Conservation (phyloP, 2,888 invertebrate species). For the Cancer borealis region DNA sequence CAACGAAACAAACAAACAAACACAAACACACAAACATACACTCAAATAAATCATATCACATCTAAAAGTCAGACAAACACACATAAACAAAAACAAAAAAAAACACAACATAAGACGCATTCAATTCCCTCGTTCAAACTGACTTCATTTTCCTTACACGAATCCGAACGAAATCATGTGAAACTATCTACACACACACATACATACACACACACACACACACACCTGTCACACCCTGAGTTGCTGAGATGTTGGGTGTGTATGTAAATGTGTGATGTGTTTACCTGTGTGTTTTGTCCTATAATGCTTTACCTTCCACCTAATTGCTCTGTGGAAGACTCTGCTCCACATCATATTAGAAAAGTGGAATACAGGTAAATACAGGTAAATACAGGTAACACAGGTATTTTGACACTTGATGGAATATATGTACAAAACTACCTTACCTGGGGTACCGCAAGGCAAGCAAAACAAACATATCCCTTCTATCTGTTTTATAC, state of each 20-base stretch:
- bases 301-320: not conserved
- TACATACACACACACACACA: not conserved
- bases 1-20: too few relatives aligned
- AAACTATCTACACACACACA: not conserved
- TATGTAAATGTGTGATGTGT: slow-evolving; percentile 1
- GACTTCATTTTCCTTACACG: not conserved
- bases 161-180: not conserved
- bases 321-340: not conserved
- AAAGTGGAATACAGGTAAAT: not conserved
- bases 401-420: not conserved
- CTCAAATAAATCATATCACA: not conserved
- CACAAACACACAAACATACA: not conserved
- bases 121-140: not conserved
- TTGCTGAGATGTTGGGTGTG: not conserved
- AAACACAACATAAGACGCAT: not conserved
- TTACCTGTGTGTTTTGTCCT: not conserved
- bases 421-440: not conserved
- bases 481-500: not conserved
- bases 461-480: slow-evolving; percentile 3
- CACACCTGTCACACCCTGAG: not conserved
- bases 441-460: not conserved
- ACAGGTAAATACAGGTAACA: not conserved
- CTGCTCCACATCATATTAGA: not conserved
- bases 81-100: too few relatives aligned
- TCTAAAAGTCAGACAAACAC: not conserved